phyloP scores from a whole-genome alignment of 2,888 invertebrate species.

The Cantharis lateralis region DNA sequence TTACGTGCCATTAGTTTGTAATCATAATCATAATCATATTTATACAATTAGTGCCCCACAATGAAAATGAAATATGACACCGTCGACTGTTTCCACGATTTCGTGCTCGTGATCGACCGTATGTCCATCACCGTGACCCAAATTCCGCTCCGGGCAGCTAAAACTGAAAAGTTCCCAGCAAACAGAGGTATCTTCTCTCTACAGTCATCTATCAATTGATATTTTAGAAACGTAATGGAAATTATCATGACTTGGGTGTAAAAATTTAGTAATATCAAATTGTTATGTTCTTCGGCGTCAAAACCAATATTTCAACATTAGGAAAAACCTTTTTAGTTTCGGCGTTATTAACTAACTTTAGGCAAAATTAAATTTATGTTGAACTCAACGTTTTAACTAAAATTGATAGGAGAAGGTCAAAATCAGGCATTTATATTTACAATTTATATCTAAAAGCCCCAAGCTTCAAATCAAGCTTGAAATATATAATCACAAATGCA shows the following conservation, averaged over 20 bases:
- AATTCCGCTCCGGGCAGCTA: constrained; percentile 38
- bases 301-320: background rate
- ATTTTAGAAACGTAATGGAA: constrained; percentile 20
- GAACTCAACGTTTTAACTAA: constrained; percentile 21
- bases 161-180: constrained; percentile 41
- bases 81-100: constrained; percentile 38
- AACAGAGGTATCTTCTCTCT: constrained; percentile 35
- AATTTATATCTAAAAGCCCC: constrained; percentile 23
- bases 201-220: constrained; percentile 40
- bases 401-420: constrained; percentile 27
- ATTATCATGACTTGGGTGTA: constrained; percentile 19
- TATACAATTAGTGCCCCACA: constrained; percentile 11
- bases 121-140: constrained; percentile 45
- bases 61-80: constrained; percentile 37
- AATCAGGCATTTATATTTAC: constrained; percentile 25
- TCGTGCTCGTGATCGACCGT: constrained; percentile 45
- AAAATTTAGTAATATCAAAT: constrained; percentile 13
- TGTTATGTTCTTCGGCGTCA: background rate
- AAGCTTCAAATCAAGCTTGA: constrained; percentile 25
- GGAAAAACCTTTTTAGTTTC: background rate
- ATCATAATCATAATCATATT: background rate
- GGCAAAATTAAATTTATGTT: constrained; percentile 1
- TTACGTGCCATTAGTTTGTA: background rate
- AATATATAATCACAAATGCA: constrained; percentile 28
- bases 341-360: background rate